Base-by-base conservation (phyloP, 2,888 invertebrate species). In the Eilema sororculum region DNA sequence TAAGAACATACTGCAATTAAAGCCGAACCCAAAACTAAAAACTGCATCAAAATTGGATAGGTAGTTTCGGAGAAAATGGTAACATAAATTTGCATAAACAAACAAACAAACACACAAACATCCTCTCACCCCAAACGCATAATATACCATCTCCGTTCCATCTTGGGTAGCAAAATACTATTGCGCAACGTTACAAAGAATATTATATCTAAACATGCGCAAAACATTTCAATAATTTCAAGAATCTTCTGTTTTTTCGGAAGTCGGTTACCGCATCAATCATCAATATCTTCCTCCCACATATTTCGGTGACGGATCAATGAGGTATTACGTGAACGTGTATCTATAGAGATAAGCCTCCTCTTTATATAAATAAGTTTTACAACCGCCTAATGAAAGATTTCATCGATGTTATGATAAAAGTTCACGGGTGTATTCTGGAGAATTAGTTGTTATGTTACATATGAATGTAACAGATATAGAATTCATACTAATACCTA, bases 321-420 rank as follows among this genome's bases (percentile, higher is more conserved):
- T 52, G 28, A 52, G 46, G 64, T 64, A 62, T 62, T 68, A 41
- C 63, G 10, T 22, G 22, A 60, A 41, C 30, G 58, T 58, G 41
- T 37, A 58, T 64, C 52, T 52, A n/a, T 9, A 68, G 58, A 70
- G 67, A 70, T 70, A 67, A 70, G 67, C 70, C 63, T 13, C 22
- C 63, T 67, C 63, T 70, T 70, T 70, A 67, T 70, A 66, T 73
- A 72, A 65, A 72, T 75, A 77, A 75, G 72, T 77, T 80, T 76
- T 75, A 75, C 63, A 75, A 74, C 73, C 16, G 63, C 33, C 63
- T 85, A 84, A 84, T 82, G 81, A 83, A 85, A 80, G 78, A 83
- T 82, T 78, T 80, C 78, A 68, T 74, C 72, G 65, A 64, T 70
- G 68, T 72, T 78, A 72, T 73, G 69, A 74, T 65, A 68, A 57